A percentile compares a stretch with the other conserved stretches of the same genome.
phyloP scores from a whole-genome alignment of 2,113 vertebrate species.

The Synodontis membranacea region DNA sequence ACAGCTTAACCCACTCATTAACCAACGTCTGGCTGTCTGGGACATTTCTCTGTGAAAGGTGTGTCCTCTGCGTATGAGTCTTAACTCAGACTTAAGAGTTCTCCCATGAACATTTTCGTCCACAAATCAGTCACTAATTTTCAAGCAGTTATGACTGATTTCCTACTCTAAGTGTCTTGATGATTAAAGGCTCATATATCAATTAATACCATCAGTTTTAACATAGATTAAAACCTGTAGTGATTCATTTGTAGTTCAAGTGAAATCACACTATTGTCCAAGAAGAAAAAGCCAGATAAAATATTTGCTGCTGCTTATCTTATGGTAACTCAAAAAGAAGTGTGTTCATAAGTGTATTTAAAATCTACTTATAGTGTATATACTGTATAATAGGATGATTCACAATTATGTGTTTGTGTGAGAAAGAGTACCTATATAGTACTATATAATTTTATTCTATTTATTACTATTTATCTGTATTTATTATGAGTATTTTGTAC shows the following conservation, averaged over 20 bases:
- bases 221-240: not conserved
- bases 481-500: not conserved
- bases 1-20: not conserved
- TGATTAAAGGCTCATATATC: not conserved
- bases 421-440: not conserved
- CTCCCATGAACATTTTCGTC: not conserved
- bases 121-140: not conserved
- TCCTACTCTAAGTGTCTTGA: not conserved
- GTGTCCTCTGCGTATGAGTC: not conserved
- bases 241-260: not conserved
- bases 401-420: not conserved
- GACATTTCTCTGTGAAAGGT: not conserved
- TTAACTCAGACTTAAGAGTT: not conserved
- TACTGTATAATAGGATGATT: not conserved
- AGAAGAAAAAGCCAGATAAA: not conserved
- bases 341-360: not conserved
- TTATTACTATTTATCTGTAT: constrained; percentile 14
- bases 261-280: not conserved
- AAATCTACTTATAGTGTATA: not conserved
- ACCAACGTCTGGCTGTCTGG: not conserved
- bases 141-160: not conserved
- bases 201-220: not conserved
- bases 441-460: constrained; percentile 7
- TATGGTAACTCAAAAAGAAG: not conserved
- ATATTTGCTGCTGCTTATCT: constrained; percentile 3